Conservation (phyloP, 2,888 invertebrate species). For the Polydrusus tereticollis region DNA sequence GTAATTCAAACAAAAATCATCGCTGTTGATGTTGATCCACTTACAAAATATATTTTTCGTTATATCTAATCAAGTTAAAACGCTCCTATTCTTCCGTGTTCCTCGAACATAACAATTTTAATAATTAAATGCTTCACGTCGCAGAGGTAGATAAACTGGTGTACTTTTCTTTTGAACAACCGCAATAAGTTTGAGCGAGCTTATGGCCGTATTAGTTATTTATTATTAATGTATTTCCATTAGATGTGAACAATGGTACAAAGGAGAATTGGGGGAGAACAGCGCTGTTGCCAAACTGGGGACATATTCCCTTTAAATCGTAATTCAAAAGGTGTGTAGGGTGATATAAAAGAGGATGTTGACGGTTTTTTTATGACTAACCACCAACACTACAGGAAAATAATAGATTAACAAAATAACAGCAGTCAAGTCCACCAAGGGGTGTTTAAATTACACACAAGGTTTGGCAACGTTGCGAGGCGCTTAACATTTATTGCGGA, state of each 20-base stretch:
- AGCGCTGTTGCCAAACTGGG: conserved; percentile 26
- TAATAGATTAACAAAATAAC: background rate
- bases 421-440: too few relatives aligned
- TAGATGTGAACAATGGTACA: conserved; percentile 63
- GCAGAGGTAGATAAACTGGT: conserved; percentile 34
- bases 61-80: background rate
- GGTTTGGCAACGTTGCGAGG: conserved; percentile 26
- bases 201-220: conserved; percentile 61
- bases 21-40: too few relatives aligned
- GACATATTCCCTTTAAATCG: too few relatives aligned
- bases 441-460: too few relatives aligned
- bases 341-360: too few relatives aligned
- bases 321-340: too few relatives aligned
- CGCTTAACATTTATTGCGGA: conserved; percentile 42
- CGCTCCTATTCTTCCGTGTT: conserved; percentile 1
- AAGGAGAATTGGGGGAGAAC: conserved; percentile 53
- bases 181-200: conserved; percentile 43
- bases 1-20: too few relatives aligned
- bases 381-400: background rate
- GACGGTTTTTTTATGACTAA: too few relatives aligned
- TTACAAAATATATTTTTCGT: too few relatives aligned
- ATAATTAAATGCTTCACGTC: conserved; percentile 33
- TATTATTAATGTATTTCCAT: conserved; percentile 65
- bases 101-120: conserved; percentile 11
- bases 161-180: conserved; percentile 34